Base-by-base conservation (phyloP, 2,888 invertebrate species). In the Tipula vernalis region DNA sequence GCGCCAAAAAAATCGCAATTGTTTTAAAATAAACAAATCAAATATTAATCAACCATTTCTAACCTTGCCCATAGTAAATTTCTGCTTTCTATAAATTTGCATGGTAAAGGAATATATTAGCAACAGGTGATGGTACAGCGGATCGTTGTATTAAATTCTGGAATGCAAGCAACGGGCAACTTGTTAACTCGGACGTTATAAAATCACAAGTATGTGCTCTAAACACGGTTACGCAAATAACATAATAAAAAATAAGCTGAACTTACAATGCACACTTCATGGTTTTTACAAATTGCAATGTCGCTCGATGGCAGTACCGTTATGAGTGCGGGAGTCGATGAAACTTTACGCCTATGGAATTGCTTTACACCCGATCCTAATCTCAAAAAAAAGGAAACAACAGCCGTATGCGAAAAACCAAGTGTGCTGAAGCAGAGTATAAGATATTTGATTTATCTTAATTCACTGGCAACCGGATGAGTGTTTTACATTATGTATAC, bases 211-310 rank as follows among this genome's bases (percentile, higher is more conserved):
- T 99, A 12, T 98, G 98, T 90, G 95, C 98, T 0, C 92, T 99
- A 98, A 97, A 0, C 99, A 99, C 92, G 99, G 99, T 5, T 99
- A 96, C 92, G 96, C 97, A 1, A 96, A 98, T 90, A 97, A 99
- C 93, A 96, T 96, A 85, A 95, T 99, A 87, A 94, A 3, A 97
- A 97, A 91, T 95, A 96, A 87, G 95, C 96, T 0, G 97, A 98
- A 90, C 92, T 98, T 51, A 95, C 94, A 10, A 99, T 99, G 0
- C 99, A 99, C 91, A 94, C 96, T 85, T 96, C 96, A 57, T 93
- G 99, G 44, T 96, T 99, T 86, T 92, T 99, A 88, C 96, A 97
- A 91, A 93, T 99, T 89, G 96, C 97, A 5, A 95, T 98, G 93
- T 98, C 98, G 2, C 99, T 99, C 0, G 98, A 99, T 92, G 98